Conservation (phyloP, 2,797 vertebrate genomes). For the Ciconia nigra region DNA sequence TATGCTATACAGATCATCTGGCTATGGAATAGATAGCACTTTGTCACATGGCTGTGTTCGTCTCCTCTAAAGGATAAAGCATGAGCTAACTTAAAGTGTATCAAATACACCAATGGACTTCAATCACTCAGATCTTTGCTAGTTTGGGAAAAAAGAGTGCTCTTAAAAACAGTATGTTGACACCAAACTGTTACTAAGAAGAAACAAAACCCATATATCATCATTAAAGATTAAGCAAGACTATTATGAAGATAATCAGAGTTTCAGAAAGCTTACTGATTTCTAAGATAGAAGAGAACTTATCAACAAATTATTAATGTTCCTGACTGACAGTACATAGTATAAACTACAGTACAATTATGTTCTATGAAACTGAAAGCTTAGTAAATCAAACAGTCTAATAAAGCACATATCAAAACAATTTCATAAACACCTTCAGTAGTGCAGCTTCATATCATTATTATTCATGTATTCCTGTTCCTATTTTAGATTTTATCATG, state of each 20-base stretch:
- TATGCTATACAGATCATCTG: not conserved
- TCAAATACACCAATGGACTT: not conserved
- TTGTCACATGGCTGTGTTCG: not conserved
- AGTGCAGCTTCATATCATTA: not conserved
- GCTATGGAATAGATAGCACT: not conserved
- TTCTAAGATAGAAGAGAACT: not conserved
- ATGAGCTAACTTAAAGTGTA: not conserved
- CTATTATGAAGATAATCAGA: not conserved
- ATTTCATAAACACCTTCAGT: not conserved
- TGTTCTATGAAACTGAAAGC: not conserved
- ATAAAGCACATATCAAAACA: not conserved
- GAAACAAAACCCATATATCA: not conserved
- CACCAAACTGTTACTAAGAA: not conserved
- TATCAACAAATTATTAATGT: not conserved
- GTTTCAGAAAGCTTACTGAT: not conserved
- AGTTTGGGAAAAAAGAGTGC: not conserved
- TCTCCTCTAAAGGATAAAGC: not conserved
- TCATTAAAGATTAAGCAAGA: not conserved
- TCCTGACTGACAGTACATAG: not conserved
- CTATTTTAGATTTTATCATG: not conserved
- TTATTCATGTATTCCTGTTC: not conserved
- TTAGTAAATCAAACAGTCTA: not conserved
- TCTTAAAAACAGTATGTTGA: not conserved
- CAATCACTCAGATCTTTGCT: not conserved
- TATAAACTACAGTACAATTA: not conserved